Base-by-base conservation (phyloP, 2,113 vertebrate genomes). In the Eolophus roseicapilla region DNA sequence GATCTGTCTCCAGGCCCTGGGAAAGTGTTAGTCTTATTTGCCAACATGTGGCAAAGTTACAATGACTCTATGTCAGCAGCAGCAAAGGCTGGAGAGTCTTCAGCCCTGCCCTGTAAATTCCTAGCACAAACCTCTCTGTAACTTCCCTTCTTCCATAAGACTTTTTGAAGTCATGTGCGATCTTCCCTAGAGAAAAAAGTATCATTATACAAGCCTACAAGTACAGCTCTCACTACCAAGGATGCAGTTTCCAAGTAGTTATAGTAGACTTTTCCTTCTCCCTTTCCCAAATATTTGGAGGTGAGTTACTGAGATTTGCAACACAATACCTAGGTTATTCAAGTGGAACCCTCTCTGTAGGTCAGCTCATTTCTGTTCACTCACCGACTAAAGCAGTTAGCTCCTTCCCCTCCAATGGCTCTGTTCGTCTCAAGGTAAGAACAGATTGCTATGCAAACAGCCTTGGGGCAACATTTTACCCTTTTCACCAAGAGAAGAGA, bases 1-100 rank as follows among this genome's bases (percentile, higher is more conserved):
- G 21, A 27, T 27, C 28, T 43, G 4, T 17, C 50, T 68, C 16
- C 59, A 93, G 12, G 16, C 9, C 55, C 46, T 33, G 10, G 8
- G 14, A 60, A 88, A 83, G 4, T 5, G 7, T 25, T 16, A 57
- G 9, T 27, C 52, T 29, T 43, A 19, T 35, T 43, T 67, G 7
- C 17, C 24, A 80, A 8, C 37, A 33, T 0, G 0, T 5, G 50
- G 24, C 17, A 80, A 65, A 88, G n/a, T 47, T 31, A 31, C 12
- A 44, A 3, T 12, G 2, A 67, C 13, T 62, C 47, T 57, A 9
- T 35, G 12, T 33, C n/a, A 65, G 10, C n/a, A 49, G 17, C 6
- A 8, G 35, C 39, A 82, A 31, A 57, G 23, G 15, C 23, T 71
- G 41, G 15, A 41, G 14, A 31, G 13, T 5, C 29, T 83, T 85